Evolutionary conservation across 2,797 vertebrate genomes (phyloP), one percentile per base, ranked within the genome.

Genomic region (Pseudotriccus pelzelni): DNA sequence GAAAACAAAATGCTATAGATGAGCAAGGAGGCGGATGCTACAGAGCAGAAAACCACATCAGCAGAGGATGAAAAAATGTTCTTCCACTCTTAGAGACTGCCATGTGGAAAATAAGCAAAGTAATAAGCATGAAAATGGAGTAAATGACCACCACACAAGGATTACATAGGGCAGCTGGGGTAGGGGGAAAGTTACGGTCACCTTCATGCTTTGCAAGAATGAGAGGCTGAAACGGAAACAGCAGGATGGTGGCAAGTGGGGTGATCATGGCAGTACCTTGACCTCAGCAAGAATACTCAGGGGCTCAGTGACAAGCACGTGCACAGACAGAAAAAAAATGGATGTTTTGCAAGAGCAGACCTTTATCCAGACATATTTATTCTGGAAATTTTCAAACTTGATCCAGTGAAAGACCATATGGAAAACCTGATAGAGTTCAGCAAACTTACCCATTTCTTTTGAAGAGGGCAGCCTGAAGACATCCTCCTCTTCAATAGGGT

Each of bases 31-130:
- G 32, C 0, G 0, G 74, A 81, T 86, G 83, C 76, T 78, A 7
- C 0, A 2, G 87, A 86, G 80, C 73, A 95, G 92, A 95, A 96
- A 96, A 95, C 44, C 14, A 23, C 74, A 81, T 81, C 79, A 88
- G 44, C 63, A 82, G 59, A 90, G 37, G 34, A 91, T 43, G 44
- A 90, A 94, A 90, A 94, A 96, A 86, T 46, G 4, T 81, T 87
- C 69, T 84, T 88, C 83, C 27, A 52, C 44, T 74, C 37, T 66
- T 52, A 44, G 74, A 68, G 32, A 79, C 41, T 8, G 4, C 34
- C 76, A 49, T 60, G 74, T 77, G 59, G 89, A 93, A 95, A 95
- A 94, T 82, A 88, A 93, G 69, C 73, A 69, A 67, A 86, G 34
- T 39, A 89, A 59, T 86, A 84, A 81, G 67, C 34, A 6, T 74